These are phyloP conservation scores for Spodoptera littoralis DNA, from an alignment of 2,888 invertebrate species.

Conservation along the genomic window DNA sequence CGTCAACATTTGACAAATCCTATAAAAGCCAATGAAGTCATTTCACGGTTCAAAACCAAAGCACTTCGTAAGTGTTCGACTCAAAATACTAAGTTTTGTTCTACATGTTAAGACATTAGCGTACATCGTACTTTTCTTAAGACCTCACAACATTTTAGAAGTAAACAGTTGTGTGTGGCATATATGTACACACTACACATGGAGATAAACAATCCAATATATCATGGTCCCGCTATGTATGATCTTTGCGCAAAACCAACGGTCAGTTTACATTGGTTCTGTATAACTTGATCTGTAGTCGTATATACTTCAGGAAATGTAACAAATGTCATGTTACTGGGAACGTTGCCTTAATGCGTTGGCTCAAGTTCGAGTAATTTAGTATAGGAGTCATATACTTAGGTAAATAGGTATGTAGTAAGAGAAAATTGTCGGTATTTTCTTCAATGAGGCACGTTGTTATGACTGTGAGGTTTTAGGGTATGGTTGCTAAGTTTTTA, in stretches of 20 bases:
- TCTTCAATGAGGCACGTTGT: no score
- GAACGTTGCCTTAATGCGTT: constrained; percentile 3
- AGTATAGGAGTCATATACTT: background rate
- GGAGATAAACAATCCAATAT: no score
- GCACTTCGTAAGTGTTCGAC: background rate
- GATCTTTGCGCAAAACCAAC: no score
- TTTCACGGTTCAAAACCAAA: background rate
- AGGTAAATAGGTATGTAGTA: no score
- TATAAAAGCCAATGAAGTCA: no score
- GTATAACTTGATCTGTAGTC: no score
- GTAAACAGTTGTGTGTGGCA: constrained; percentile 23
- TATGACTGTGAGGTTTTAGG: no score
- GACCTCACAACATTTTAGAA: background rate
- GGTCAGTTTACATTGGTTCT: no score
- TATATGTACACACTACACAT: background rate
- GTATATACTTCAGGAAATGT: constrained; percentile 12
- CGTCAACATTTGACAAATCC: no score
- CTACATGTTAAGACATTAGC: constrained; percentile 8
- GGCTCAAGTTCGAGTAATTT: constrained; percentile 17
- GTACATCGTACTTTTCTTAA: constrained; percentile 12
- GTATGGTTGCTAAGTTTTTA: no score
- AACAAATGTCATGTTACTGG: constrained; percentile 24
- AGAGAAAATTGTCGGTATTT: no score
- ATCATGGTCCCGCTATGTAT: no score
- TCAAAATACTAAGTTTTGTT: constrained; percentile 10